Conservation (phyloP, 2,888 invertebrate genomes). For the Lithophane ornitopus region DNA sequence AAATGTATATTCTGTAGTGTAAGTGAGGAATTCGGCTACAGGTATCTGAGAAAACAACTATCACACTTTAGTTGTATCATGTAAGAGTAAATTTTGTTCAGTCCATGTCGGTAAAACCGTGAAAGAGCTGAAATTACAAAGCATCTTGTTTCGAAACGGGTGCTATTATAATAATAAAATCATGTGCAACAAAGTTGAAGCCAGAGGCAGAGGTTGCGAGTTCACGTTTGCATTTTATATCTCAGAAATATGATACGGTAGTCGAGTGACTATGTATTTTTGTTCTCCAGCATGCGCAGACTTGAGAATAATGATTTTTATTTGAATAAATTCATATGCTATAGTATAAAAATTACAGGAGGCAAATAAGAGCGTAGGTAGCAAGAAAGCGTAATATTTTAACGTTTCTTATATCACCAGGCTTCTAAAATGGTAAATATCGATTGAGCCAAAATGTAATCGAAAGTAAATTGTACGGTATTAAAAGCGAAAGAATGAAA, state of each 20-base stretch:
- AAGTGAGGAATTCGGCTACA: conserved; percentile 81
- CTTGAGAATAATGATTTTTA: conserved; percentile 75
- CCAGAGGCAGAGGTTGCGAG: conserved; percentile 80
- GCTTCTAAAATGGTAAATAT: conserved; percentile 82
- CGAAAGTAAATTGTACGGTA: conserved; percentile 77
- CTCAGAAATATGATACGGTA: conserved; percentile 36
- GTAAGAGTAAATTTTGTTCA: conserved; percentile 71
- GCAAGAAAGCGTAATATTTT: conserved; percentile 80
- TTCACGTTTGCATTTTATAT: conserved; percentile 63
- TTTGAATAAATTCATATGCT: conserved; percentile 67
- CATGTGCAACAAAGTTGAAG: conserved; percentile 85
- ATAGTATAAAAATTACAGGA: conserved; percentile 73
- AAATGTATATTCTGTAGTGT: conserved; percentile 75
- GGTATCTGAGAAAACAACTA: conserved; percentile 84
- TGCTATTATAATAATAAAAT: conserved; percentile 76
- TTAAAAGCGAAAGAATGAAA: conserved; percentile 67
- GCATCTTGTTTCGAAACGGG: conserved; percentile 78
- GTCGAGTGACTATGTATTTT: conserved; percentile 52
- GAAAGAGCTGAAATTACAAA: conserved; percentile 83
- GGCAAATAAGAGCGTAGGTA: conserved; percentile 82
- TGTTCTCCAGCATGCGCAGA: conserved; percentile 85
- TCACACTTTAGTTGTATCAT: conserved; percentile 72
- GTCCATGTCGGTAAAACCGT: conserved; percentile 74
- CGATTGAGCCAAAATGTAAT: conserved; percentile 89
- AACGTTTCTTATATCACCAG: conserved; percentile 73